Conservation (phyloP, 1,140 invertebrate genomes). For the Zaprionus vittiger region DNA sequence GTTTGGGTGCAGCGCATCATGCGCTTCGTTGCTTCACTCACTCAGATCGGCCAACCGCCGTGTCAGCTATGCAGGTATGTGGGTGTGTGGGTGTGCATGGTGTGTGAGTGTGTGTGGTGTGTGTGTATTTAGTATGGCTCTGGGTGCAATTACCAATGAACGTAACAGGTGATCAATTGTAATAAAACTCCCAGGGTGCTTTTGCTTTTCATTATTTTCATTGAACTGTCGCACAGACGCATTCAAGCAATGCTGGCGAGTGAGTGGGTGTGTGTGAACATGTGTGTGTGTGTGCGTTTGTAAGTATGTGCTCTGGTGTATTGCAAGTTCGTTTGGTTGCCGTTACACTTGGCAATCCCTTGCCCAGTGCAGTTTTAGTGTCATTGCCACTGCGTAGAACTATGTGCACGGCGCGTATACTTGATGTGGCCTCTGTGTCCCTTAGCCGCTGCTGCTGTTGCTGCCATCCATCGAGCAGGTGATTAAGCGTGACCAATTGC, state of each 20-base stretch:
- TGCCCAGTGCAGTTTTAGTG: slow-evolving; percentile 42
- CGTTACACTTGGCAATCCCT: slow-evolving; percentile 42
- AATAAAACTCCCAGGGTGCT: slow-evolving; percentile 84
- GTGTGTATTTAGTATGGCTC: slow-evolving; percentile 79
- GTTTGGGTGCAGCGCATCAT: slow-evolving; percentile 48
- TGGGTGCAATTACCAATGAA: slow-evolving; percentile 84
- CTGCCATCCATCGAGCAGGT: slow-evolving; percentile 44
- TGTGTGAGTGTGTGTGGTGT: slow-evolving; percentile 36
- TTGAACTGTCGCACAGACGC: slow-evolving; percentile 58
- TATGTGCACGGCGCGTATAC: slow-evolving; percentile 70
- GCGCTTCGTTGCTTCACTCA: slow-evolving; percentile 40
- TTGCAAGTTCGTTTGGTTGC: slow-evolving; percentile 31
- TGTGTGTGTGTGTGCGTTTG: slow-evolving; percentile 23
- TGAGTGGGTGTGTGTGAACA: slow-evolving; percentile 18
- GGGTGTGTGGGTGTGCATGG: slow-evolving; percentile 2
- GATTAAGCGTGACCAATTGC: slow-evolving; percentile 81
- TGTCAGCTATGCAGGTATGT: slow-evolving; percentile 10
- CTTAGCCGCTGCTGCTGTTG: slow-evolving; percentile 3
- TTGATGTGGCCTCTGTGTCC: slow-evolving; percentile 53
- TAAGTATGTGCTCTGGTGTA: slow-evolving; percentile 10
- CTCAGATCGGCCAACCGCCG: slow-evolving; percentile 21
- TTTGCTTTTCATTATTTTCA: slow-evolving; percentile 83
- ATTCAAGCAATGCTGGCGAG: slow-evolving; percentile 14
- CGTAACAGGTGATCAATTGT: slow-evolving; percentile 84
- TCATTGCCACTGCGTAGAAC: slow-evolving; percentile 59